These are phyloP conservation scores for Hydrocynus forskahlii DNA, from an alignment of 2,797 vertebrate genomes.

Conservation along the genomic window DNA sequence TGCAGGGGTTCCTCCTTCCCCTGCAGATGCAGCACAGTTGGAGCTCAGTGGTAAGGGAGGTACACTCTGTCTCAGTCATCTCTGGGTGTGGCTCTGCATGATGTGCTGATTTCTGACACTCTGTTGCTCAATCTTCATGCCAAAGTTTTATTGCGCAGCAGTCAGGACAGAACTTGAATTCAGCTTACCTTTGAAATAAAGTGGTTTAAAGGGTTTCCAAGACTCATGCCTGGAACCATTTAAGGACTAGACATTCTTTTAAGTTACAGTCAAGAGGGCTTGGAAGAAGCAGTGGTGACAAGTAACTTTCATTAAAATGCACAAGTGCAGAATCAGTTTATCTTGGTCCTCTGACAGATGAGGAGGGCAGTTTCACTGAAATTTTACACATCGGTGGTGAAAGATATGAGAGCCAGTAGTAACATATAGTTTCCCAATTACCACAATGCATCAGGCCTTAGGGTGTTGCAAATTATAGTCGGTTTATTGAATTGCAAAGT, in stretches of 20 bases:
- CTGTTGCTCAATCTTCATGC: slow-evolving; percentile 39
- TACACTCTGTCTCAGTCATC: not conserved
- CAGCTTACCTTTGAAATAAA: not conserved
- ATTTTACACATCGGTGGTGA: not conserved
- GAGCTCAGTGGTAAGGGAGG: not conserved
- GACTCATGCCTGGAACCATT: not conserved
- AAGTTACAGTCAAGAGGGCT: not conserved
- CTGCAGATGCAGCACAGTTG: not conserved
- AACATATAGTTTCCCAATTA: not conserved
- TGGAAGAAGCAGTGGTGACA: not conserved
- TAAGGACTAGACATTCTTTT: not conserved
- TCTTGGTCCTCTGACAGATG: not conserved
- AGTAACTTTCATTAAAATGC: not conserved
- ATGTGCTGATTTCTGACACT: slow-evolving; percentile 15
- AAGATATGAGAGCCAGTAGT: not conserved
- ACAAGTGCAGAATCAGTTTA: not conserved
- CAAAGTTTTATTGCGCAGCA: not conserved
- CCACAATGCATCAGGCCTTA: not conserved
- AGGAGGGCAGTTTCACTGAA: not conserved
- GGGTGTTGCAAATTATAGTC: not conserved
- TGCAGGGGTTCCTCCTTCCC: not conserved
- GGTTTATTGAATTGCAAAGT: not conserved
- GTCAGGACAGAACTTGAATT: slow-evolving; percentile 27
- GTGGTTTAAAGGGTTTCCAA: not conserved
- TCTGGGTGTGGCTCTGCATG: slow-evolving; percentile 50